Base-by-base conservation (phyloP, 1,140 invertebrate species). In the Trinorchestia longiramus region DNA sequence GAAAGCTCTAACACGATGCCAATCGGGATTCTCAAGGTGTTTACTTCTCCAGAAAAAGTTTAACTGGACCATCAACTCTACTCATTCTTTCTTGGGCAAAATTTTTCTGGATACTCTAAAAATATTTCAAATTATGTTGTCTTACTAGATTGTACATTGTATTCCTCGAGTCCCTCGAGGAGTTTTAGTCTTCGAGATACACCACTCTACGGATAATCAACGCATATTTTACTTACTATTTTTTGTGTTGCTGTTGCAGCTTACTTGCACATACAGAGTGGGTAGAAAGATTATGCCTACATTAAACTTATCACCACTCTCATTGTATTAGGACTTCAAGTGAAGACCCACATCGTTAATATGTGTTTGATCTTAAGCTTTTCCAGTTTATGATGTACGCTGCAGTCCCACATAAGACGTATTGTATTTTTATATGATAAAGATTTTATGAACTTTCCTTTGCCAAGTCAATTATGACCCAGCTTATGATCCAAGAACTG, bases 51-150 rank as follows among this genome's bases (percentile, higher is more conserved):
- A 36, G 62, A 77, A 77, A 77, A 77, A 77, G 62, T 77, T 77
- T 77, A 77, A 77, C 62, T 77, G 62, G 62, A 77, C 62, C 62
- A 77, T 77, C 62, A 77, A 77, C 62, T 77, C 62, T 77, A 77
- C 62, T 77, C 62, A 77, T 36, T 36, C 62, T 11, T 1, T 28
- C 62, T 77, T 77, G 8, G 1, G 28, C 28, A 36, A 23, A 77
- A 77, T 19, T 77, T 19, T 77, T 19, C 11, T 19, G 62, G 62
- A 36, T 19, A 36, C 62, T 77, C 28, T 23, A 36, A 28, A 77
- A 36, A 23, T 15, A 23, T 77, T 77, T 28, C 15, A 23, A 15
- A 77, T 77, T 36, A 77, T 36, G 3, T 15, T 23, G 62, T 11
- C 62, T 36, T 36, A 36, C 62, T 77, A 77, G 62, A n/a, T n/a